Evolutionary conservation across 2,113 vertebrate species (phyloP).

Genomic region (Tenebrosternarchus preto): DNA sequence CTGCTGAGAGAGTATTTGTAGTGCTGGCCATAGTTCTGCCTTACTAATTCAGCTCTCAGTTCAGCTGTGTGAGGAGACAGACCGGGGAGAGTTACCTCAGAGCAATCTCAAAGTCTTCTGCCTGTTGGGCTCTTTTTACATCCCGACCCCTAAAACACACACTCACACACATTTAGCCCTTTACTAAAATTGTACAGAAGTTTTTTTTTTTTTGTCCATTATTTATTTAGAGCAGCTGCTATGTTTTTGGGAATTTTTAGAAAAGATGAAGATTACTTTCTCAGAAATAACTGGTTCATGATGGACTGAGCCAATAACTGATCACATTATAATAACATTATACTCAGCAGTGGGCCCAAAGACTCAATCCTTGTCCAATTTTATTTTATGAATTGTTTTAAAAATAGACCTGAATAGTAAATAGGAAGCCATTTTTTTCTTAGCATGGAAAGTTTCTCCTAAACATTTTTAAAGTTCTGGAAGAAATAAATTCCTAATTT

Average conservation of each 20-base stretch:
- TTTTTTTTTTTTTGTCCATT: neutral
- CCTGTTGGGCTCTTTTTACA: neutral
- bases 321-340: too few species aligned
- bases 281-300: constrained; percentile 17
- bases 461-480: constrained; percentile 28
- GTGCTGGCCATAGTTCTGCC: constrained; percentile 40
- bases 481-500: neutral
- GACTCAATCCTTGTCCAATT: constrained; percentile 22
- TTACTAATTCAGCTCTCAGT: constrained; percentile 47
- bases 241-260: neutral
- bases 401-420: neutral
- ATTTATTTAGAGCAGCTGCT: constrained; percentile 20
- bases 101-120: constrained; percentile 12
- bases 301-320: neutral
- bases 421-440: neutral
- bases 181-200: neutral
- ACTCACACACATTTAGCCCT: neutral
- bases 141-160: too few species aligned
- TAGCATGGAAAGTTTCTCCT: neutral
- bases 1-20: constrained; percentile 52
- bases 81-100: constrained; percentile 13
- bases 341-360: constrained; percentile 12
- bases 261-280: neutral
- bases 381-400: constrained; percentile 25
- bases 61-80: constrained; percentile 17